Base-by-base conservation (phyloP, 1,140 invertebrate genomes). In the Ylistrum balloti region DNA sequence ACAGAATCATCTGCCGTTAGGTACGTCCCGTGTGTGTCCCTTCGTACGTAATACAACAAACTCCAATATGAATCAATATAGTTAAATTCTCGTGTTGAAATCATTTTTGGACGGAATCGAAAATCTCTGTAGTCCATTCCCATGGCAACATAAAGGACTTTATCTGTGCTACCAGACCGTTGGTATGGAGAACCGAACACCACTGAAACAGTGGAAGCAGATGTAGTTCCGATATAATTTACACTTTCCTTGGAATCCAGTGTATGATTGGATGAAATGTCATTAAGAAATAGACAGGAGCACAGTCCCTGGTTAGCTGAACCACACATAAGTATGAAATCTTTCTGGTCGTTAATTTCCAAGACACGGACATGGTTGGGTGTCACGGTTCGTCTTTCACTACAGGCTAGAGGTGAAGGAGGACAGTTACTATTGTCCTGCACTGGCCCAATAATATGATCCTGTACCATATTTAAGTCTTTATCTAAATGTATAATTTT, bases 141-240 rank as follows among this genome's bases (percentile, higher is more conserved):
- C 91, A 90, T 92, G 89, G 88, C 91, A 45, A 92, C 91, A 89
- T 90, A 92, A 5, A 92, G 85, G 33, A 33, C 33, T 85, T 88
- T 33, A 15, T 88, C 33, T 33, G 33, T 34, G 22, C 33, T 41
- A 33, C 33, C 1, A 34, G 28, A 45, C 13, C 17, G 0, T 33
- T 86, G 86, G 34, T 87, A 32, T 20, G 28, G 45, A 32, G 41
- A 34, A 13, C 91, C 89, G 88, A 90, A 92, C 48, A 92, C 90
- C 0, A 88, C 91, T 33, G 48, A 85, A 86, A 88, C 85, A 33
- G 48, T 86, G 33, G 85, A 87, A 45, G 17, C 74, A 34, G 56
- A 91, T 15, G 85, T 87, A 3, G 33, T 38, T 22, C 33, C 88
- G 74, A 88, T 87, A 88, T 86, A 89, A 10, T 89, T 89, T 1